Evolutionary conservation across 2,797 vertebrate species (phyloP), one percentile per base, ranked within the genome.

Genomic region (Sarcoramphus papa): DNA sequence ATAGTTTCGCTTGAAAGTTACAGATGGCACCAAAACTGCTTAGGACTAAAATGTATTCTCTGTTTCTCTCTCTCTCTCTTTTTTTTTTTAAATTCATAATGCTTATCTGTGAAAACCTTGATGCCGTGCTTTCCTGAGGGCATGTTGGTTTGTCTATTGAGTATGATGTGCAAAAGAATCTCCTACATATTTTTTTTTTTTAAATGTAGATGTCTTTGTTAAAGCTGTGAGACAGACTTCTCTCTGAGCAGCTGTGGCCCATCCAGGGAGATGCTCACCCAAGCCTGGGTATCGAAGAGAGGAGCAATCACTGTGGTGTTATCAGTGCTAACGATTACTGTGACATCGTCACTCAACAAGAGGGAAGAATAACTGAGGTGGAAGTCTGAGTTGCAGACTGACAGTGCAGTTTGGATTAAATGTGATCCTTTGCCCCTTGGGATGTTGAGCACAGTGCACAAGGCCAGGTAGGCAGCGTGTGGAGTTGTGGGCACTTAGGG

Each of bases 401-500:
- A 23, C 9, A 2, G 41, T 23, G 41, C 23, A 19, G 16, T 64
- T 69, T 63, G 57, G 56, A 59, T 41, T 40, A 10, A 15, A 35
- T 3, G 48, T 30, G n/a, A 17, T 43, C 50, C 43, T 79, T 24
- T 69, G 13, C 13, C 62, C 76, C 68, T 24, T 10, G n/a, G 31
- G 41, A 43, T 35, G 50, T 3, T 62, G 45, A 53, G 19, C 48
- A 16, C 27, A 6, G 50, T 9, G 25, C 62, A 24, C 0, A 1
- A 72, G 70, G 47, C 64, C 33, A n/a, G 0, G 0, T 0, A 9
- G 37, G 43, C 35, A n/a, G 60, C 1, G 1, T 23, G 62, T 27
- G 54, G 45, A 90, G 54, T 10, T 76, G 70, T 14, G 30, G 3
- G 0, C 24, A 0, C 50, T 30, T 9, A 7, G 31, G 45, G 25